Base-by-base conservation (phyloP, 2,888 invertebrate genomes). In the Anarsia innoxiella region DNA sequence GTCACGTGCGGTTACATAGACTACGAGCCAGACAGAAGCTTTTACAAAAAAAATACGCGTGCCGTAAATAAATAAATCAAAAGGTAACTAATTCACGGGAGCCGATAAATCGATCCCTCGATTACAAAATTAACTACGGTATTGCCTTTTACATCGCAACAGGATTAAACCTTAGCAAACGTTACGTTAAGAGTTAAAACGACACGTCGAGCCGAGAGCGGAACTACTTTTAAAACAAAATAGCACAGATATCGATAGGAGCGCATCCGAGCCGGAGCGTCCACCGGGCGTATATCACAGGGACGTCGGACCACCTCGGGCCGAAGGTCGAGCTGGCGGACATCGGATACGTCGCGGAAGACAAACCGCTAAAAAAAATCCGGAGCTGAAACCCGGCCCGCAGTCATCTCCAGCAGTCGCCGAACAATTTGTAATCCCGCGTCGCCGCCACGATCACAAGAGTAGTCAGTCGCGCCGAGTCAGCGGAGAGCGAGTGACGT, bases 221-320 rank as follows among this genome's bases (percentile, higher is more conserved):
- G 39, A 46, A 53, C 52, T 55, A 58, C 51, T 56, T 58, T 50
- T 56, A 55, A 55, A 58, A 59, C 52, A 59, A 59, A 59, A 59
- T 56, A 51, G 50, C 47, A 46, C 40, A 39, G 34, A 49, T 49
- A 40, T 25, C 25, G n/a, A n/a, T n/a, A n/a, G n/a, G n/a, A n/a
- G n/a, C n/a, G n/a, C n/a, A n/a, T n/a, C n/a, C n/a, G n/a, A n/a
- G n/a, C n/a, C n/a, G n/a, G n/a, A n/a, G n/a, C n/a, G n/a, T n/a
- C n/a, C n/a, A n/a, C n/a, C n/a, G n/a, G n/a, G n/a, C n/a, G n/a
- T n/a, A n/a, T n/a, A n/a, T n/a, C n/a, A n/a, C n/a, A n/a, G n/a
- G n/a, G n/a, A n/a, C n/a, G n/a, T n/a, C n/a, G n/a, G n/a, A n/a
- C n/a, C n/a, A n/a, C n/a, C n/a, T n/a, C n/a, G n/a, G n/a, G n/a